Conservation (phyloP, 2,888 invertebrate species). For the Pachycephus smyrnensis region DNA sequence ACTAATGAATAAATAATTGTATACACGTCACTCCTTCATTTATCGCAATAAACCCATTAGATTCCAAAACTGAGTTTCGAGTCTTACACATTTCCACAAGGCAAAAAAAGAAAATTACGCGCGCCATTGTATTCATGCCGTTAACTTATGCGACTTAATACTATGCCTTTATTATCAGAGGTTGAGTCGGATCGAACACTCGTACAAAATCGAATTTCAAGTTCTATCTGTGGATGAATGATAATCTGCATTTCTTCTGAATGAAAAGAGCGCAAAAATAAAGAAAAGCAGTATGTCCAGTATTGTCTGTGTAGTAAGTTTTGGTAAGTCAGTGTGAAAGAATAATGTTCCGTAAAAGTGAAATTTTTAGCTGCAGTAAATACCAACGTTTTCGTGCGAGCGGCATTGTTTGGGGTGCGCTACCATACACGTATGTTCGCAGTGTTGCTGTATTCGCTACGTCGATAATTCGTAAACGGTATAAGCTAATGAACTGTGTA, state of each 20-base stretch:
- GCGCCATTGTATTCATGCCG: background rate
- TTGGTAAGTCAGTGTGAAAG: background rate
- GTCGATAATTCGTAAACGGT: conserved; percentile 21
- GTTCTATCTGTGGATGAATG: background rate
- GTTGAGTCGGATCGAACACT: background rate
- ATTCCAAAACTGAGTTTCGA: background rate
- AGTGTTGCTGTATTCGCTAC: conserved; percentile 21
- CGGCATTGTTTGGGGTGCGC: conserved; percentile 43
- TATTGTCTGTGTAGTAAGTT: background rate
- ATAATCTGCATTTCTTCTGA: background rate
- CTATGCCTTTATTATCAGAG: background rate
- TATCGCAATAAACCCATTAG: background rate
- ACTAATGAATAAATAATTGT: background rate
- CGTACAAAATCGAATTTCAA: background rate
- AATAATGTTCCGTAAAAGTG: background rate
- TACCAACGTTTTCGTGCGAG: conserved; percentile 13
- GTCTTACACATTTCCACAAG: background rate
- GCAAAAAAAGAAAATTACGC: background rate
- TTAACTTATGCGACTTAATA: background rate
- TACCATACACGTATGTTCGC: conserved; percentile 30
- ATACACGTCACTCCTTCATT: background rate
- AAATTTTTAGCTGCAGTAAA: background rate
- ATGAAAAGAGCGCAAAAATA: background rate
- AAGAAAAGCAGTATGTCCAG: background rate
- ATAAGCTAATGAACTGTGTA: conserved; percentile 55